Base-by-base conservation (phyloP, 2,113 vertebrate genomes). In the Pao palembangensis region DNA sequence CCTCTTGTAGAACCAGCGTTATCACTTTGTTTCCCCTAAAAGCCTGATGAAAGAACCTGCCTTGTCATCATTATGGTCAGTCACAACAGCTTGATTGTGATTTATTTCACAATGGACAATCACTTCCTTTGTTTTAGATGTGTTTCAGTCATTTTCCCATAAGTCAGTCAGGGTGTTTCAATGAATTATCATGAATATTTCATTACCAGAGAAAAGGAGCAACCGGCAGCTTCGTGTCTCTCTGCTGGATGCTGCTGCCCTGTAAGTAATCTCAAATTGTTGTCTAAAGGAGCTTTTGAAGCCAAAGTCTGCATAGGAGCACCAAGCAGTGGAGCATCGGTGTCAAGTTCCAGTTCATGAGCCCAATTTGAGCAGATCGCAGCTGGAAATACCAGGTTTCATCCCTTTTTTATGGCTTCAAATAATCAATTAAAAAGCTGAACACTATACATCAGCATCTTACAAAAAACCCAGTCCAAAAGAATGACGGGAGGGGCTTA, bases 161-260 rank as follows among this genome's bases (percentile, higher is more conserved):
- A 88, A 88, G 85, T 81, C 71, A n/a, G n/a, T 83, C 71, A 57
- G 64, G 69, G 71, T 47, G 64, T 85, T 80, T 81, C 70, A 73
- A 79, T 88, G 84, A 91, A 90, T 31, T 31, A 31, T 73, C 73
- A 75, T 64, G 75, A 83, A 83, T 80, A 85, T 89, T 84, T 86
- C 84, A 85, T 88, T 88, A 87, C 64, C 58, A 46, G 64, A 76
- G 85, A 69, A 68, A 53, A 75, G 73, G 70, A 49, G 23, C 64
- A 41, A 63, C 42, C n/a, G 16, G 38, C 19, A 49, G 14, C 7
- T 20, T 53, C 14, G 41, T 52, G 53, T 64, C 58, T 75, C 10
- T 48, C 34, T 19, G 57, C 49, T 11, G 25, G 17, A 10, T 41
- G 8, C 28, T 43, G 42, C 13, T 31, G 19, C 10, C 28, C 56